Evolutionary conservation across 2,888 invertebrate genomes (phyloP).

Genomic region (Thecophora atra): DNA sequence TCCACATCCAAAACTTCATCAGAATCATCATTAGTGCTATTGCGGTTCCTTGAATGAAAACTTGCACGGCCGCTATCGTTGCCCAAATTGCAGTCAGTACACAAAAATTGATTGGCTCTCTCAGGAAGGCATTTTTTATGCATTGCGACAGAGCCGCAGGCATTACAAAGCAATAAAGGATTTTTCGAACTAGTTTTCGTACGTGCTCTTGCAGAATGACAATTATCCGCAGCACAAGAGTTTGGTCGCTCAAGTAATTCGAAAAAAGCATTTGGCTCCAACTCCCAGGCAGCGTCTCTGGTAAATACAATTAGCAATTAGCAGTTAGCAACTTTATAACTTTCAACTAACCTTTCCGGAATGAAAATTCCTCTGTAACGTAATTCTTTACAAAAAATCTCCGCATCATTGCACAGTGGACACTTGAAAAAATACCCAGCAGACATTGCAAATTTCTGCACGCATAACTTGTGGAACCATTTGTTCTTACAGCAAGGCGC

Average conservation of each 20-base stretch:
- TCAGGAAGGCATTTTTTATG: slow-evolving; percentile 41
- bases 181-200: slow-evolving; percentile 39
- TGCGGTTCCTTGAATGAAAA: background rate
- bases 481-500: slow-evolving; percentile 81
- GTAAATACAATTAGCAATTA: background rate
- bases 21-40: slow-evolving; percentile 19
- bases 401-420: slow-evolving; percentile 81
- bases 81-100: slow-evolving; percentile 40
- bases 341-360: slow-evolving; percentile 75
- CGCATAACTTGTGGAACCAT: slow-evolving; percentile 80
- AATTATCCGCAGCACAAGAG: slow-evolving; percentile 71
- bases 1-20: slow-evolving; percentile 45
- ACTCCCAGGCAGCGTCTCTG: slow-evolving; percentile 87
- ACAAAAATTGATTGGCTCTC: slow-evolving; percentile 36
- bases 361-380: slow-evolving; percentile 76
- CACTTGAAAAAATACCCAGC: slow-evolving; percentile 88
- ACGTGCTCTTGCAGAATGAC: slow-evolving; percentile 72
- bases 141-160: slow-evolving; percentile 55
- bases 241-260: slow-evolving; percentile 74
- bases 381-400: slow-evolving; percentile 66
- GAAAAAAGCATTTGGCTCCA: slow-evolving; percentile 77
- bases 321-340: too few relatives aligned
- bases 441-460: slow-evolving; percentile 76
- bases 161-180: slow-evolving; percentile 50
- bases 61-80: slow-evolving; percentile 38